A percentile compares a stretch with the other conserved stretches of the same genome.
Conservation (phyloP, 2,888 invertebrate genomes). For the Piscicola geometra region DNA sequence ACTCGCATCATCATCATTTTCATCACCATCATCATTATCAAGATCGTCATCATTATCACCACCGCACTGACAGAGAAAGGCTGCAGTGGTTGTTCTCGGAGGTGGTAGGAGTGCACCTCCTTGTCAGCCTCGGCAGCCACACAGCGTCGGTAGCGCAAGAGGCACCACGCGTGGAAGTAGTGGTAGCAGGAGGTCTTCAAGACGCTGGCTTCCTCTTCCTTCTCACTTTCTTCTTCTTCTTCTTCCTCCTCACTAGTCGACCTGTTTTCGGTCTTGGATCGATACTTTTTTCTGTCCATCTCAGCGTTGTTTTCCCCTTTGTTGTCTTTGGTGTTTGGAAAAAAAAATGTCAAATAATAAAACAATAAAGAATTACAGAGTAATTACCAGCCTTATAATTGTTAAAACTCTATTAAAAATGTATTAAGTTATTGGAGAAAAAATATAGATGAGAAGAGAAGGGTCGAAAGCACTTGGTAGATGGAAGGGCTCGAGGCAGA, state of each 20-base stretch:
- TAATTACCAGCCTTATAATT: not conserved
- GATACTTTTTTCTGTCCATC: too few relatives aligned
- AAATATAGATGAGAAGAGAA: not conserved
- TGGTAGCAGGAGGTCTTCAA: constrained; percentile 14
- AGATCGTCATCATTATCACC: not conserved
- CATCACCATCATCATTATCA: not conserved
- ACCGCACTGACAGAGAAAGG: not conserved
- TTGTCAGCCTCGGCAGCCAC: not conserved
- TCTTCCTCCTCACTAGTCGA: too few relatives aligned
- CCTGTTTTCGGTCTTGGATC: too few relatives aligned
- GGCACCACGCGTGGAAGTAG: constrained; percentile 13
- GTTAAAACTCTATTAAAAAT: too few relatives aligned
- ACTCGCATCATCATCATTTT: not conserved
- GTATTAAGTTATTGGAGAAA: too few relatives aligned
- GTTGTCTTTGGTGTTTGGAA: too few relatives aligned
- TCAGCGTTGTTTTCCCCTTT: not conserved
- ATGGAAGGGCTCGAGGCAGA: constrained; percentile 20
- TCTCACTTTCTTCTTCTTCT: too few relatives aligned
- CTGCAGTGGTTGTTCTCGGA: not conserved
- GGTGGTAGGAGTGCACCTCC: not conserved
- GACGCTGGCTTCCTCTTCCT: too few relatives aligned
- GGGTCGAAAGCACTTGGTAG: not conserved
- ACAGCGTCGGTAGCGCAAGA: not conserved
- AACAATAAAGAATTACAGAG: not conserved
- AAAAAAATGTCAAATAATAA: not conserved